Evolutionary conservation across 2,797 vertebrate genomes (phyloP), one percentile per base, ranked within the genome.

Genomic region (Urosaurus nigricauda): DNA sequence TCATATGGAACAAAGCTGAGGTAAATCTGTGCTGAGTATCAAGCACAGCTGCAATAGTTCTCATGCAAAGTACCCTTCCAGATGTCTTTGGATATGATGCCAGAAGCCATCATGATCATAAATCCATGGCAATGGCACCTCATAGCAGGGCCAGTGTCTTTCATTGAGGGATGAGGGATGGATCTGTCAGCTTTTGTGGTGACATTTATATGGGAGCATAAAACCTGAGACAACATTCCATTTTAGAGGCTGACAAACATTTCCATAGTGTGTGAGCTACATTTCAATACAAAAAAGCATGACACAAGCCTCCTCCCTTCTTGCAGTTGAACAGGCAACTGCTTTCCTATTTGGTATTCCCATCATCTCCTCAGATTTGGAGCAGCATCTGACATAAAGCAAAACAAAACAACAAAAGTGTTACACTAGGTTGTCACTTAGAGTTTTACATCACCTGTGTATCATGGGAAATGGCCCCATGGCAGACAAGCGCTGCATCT

Each of bases 91-190:
- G 73, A 89, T 71, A 2, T 4, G 40, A 73, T 78, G 47, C 71
- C 58, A 84, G 78, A 89, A 85, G 32, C 73, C 83, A 87, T 73
- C 79, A 70, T 87, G 82, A 75, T 84, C 73, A 83, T 85, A 89
- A 89, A 87, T 87, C 78, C 78, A 82, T 77, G 40, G 78, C 88
- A 89, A 87, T 40, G 65, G 60, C 47, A 16, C 82, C 83, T 71
- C 32, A 32, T 89, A 32, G 21, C 43, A 79, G 29, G 71, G 13
- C 68, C 63, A 79, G 71, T 29, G 51, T 85, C 53, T 85, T 68
- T 80, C 35, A 29, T 37, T 63, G 82, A 32, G 14, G 60, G 51
- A 70, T n/a, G 47, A 60, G 47, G 80, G 88, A 93, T 60, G 86
- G 90, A 91, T 14, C 37, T 58, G 77, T 32, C 73, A 2, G 79